Conservation (phyloP, 2,113 vertebrate genomes). For the Zingel zingel region DNA sequence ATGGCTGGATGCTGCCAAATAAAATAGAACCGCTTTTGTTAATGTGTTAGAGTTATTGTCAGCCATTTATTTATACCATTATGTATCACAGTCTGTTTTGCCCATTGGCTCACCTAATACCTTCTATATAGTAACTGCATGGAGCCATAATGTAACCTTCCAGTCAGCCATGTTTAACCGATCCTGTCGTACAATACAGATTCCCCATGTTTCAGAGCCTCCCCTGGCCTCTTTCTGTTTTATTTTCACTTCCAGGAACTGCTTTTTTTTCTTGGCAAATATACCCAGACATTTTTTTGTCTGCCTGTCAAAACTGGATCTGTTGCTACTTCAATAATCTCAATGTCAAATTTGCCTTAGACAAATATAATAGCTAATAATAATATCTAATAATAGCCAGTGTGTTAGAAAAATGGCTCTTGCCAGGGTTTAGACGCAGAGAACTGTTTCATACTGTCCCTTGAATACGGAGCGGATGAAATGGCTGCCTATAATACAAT, state of each 20-base stretch:
- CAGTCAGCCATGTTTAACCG: constrained; percentile 10
- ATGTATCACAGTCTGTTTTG: constrained; percentile 14
- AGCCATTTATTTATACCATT: constrained; percentile 3
- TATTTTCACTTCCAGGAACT: constrained; percentile 54
- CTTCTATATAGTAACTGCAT: background rate
- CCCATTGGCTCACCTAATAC: constrained; percentile 9
- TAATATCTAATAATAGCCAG: constrained; percentile 77
- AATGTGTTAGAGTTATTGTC: constrained; percentile 5
- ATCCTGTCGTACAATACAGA: constrained; percentile 22
- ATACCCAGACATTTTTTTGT: constrained; percentile 56
- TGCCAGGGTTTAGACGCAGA: constrained; percentile 45
- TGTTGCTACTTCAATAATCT: constrained; percentile 74
- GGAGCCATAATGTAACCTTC: constrained; percentile 13
- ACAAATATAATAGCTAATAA: too few species aligned
- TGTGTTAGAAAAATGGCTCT: constrained; percentile 49
- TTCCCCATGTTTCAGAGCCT: constrained; percentile 29
- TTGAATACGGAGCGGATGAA: constrained; percentile 56
- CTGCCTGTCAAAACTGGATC: constrained; percentile 67
- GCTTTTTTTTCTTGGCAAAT: constrained; percentile 61
- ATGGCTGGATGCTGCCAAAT: constrained; percentile 34
- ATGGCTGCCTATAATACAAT: constrained; percentile 39
- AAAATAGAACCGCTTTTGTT: constrained; percentile 22
- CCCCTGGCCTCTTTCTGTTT: constrained; percentile 41
- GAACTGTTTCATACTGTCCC: constrained; percentile 55
- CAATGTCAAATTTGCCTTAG: constrained; percentile 69